Evolutionary conservation across 2,113 vertebrate genomes (phyloP), one percentile per base, ranked within the genome.

Genomic region (Catharus minimus): DNA sequence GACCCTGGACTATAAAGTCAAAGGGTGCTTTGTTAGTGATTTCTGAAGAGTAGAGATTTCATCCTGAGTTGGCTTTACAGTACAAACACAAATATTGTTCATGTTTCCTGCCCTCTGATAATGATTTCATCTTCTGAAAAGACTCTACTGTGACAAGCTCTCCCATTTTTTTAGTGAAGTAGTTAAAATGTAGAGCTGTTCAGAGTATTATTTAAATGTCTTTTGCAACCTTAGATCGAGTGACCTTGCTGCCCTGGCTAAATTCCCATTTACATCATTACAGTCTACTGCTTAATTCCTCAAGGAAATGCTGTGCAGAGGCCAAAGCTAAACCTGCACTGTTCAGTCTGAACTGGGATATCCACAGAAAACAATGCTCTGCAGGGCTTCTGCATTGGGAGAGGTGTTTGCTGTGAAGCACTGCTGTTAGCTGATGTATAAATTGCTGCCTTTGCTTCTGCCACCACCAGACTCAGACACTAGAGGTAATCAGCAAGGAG

Each of bases 251-350:
- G 79, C 49, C 44, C 41, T 75, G 85, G 85, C 81, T 72, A 82
- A 94, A 94, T 88, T 91, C 91, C 87, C 95, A 26, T 65, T 88
- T 85, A 60, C 78, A 15, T 84, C 76, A 91, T 58, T 86, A 50
- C 75, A 81, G 55, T 46, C 61, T 82, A 26, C 71, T 73, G 7
- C 65, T 73, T 68, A 73, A 79, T 68, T 91, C 57, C 62, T 36
- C 2, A 4, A 52, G 73, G 78, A 81, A 88, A 66, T 67, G 44
- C 75, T 68, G 57, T 49, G 53, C 61, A 68, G 78, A 75, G 66
- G 78, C 81, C 61, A 74, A 47, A 71, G 52, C 27, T 36, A 20
- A 38, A 44, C 27, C 61, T 8, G 11, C 28, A 3, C 41, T 2
- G 0, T 17, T 85, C 8, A 17, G 9, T 46, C 33, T 3, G 0